Percentiles rank a stretch among this genome's conserved stretches.
These are phyloP conservation scores for Galemys pyrenaicus DNA, from an alignment of 2,113 vertebrate genomes.

Conservation along the genomic window DNA sequence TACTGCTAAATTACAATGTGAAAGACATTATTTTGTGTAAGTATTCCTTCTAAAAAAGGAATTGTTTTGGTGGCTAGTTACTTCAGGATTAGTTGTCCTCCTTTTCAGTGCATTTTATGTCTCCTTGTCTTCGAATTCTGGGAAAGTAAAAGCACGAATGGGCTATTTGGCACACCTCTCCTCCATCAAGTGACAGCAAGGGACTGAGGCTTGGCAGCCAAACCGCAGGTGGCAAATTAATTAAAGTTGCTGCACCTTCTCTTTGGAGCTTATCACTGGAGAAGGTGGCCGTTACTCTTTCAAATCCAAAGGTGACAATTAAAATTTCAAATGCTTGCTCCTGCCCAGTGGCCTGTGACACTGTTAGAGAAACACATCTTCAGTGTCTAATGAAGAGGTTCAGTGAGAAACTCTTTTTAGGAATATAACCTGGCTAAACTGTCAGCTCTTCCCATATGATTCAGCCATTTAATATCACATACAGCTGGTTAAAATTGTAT, in stretches of 20 bases:
- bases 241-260: conserved; percentile 9
- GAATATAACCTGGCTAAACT: background rate
- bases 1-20: background rate
- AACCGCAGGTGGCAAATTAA: conserved; percentile 49
- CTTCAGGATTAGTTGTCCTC: background rate
- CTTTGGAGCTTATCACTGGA: conserved; percentile 13
- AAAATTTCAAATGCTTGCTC: conserved; percentile 47
- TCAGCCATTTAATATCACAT: background rate
- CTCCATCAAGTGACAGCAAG: background rate
- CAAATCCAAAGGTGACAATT: conserved; percentile 45
- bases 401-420: background rate
- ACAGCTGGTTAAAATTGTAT: conserved; percentile 11
- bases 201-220: background rate
- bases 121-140: background rate
- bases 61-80: background rate
- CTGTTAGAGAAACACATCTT: conserved; percentile 6
- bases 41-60: background rate
- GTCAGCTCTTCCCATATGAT: background rate
- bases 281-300: conserved; percentile 34
- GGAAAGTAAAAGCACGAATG: conserved; percentile 8
- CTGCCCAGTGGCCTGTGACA: background rate
- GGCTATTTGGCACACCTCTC: background rate
- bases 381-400: background rate
- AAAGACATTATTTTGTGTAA: background rate
- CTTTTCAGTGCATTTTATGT: background rate